Evolutionary conservation across 1,140 invertebrate species (phyloP), one percentile per base, ranked within the genome.

Genomic region (Mamestra configurata): DNA sequence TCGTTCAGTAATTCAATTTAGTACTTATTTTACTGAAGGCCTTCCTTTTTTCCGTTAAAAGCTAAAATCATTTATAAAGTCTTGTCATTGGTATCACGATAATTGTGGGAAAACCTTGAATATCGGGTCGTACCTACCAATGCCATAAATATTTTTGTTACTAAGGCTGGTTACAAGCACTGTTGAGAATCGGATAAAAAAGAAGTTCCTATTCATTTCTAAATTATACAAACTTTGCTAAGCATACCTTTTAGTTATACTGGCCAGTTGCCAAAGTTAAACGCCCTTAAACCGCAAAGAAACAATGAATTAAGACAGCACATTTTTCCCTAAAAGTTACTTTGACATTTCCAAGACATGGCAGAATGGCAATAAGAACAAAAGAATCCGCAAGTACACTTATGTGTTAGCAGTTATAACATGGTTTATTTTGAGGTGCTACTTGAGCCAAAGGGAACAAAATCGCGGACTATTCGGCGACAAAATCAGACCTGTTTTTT

Each of bases 1-100:
- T 20, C 6, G 18, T 53, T 55, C 20, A 11, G 53, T 55, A 24
- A 55, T 55, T 22, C 53, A 10, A 55, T 55, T 55, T n/a, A n/a
- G n/a, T n/a, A 55, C 53, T 55, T 27, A 55, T 55, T 55, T 20
- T 24, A 55, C 11, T 24, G 53, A 55, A 24, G 22, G 10, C 53
- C 53, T 55, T 55, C 53, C 13, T 27, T 55, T 53, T 55, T 55
- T 55, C 22, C 53, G 13, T 24, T 55, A 55, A 55, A 55, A 55
- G 20, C 53, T 24, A 24, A 55, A n/a, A 55, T 55, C 20, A 55
- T 55, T 55, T 55, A 55, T 55, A 55, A 24, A 55, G 53, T 24
- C 53, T 13, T 55, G 53, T 55, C 53, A 55, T 55, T 55, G 53
- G 20, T 11, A 55, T 55, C 22, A 55, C 53, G 53, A 55, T 24